These are phyloP conservation scores for Bacillus rossius DNA, from an alignment of 1,140 invertebrate species.

Conservation along the genomic window DNA sequence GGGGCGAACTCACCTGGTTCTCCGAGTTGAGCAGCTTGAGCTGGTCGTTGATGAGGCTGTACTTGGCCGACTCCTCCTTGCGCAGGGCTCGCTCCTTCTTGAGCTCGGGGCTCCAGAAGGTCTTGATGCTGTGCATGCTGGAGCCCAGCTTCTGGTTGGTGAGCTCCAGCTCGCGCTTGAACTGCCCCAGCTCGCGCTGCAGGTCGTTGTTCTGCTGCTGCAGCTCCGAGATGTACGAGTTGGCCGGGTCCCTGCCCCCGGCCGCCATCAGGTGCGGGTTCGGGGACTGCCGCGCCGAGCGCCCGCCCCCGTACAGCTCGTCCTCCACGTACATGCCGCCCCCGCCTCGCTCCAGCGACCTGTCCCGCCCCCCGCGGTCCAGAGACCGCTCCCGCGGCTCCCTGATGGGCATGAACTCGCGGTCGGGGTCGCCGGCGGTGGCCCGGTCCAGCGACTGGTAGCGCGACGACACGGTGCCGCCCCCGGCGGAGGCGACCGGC, in stretches of 20 bases:
- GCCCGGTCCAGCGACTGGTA: slow-evolving; percentile 74
- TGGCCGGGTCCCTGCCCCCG: slow-evolving; percentile 21
- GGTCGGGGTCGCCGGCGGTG: slow-evolving; percentile 48
- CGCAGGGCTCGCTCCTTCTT: slow-evolving; percentile 95
- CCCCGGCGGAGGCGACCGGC: slow-evolving; percentile 45
- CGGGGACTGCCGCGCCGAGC: slow-evolving; percentile 72
- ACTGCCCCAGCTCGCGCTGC: slow-evolving; percentile 91
- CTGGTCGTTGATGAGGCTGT: slow-evolving; percentile 94
- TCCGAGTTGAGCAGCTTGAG: slow-evolving; percentile 93
- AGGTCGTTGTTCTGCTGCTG: slow-evolving; percentile 93
- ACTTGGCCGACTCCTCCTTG: slow-evolving; percentile 97
- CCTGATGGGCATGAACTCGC: slow-evolving; percentile 76
- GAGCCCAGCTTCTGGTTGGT: slow-evolving; percentile 98
- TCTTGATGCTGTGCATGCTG: slow-evolving; percentile 99
- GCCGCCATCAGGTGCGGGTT: slow-evolving; percentile 43
- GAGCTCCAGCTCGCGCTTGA: slow-evolving; percentile 94
- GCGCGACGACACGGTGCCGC: slow-evolving; percentile 48
- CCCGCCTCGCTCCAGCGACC: slow-evolving; percentile 55
- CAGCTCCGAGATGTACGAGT: slow-evolving; percentile 80
- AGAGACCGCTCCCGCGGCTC: slow-evolving; percentile 59
- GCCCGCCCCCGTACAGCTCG: slow-evolving; percentile 60
- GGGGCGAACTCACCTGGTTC: slow-evolving; percentile 75
- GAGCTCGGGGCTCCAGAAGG: slow-evolving; percentile 98
- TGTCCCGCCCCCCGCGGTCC: slow-evolving; percentile 47
- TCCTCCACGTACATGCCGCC: slow-evolving; percentile 65